phyloP scores from a whole-genome alignment of 2,113 vertebrate genomes.

The Gallinago undulata region DNA sequence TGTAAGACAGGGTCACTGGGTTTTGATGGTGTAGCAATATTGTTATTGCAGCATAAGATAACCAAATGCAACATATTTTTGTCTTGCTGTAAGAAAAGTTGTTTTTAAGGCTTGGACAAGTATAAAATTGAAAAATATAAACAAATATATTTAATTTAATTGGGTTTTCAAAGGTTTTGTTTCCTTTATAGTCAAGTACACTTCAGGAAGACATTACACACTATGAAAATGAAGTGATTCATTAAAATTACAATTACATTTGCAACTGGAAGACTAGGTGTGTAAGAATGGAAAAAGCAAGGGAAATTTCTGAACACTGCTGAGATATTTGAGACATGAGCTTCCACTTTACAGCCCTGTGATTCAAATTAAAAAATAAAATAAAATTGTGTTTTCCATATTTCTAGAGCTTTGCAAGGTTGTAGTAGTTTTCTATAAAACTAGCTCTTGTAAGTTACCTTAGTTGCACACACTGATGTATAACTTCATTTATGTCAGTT shows the following conservation, averaged over 20 bases:
- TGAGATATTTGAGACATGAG: background rate
- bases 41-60: background rate
- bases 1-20: background rate
- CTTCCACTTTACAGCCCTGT: background rate
- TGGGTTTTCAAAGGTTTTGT: background rate
- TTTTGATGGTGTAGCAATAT: background rate
- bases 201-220: background rate
- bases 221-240: background rate
- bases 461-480: fast-evolving
- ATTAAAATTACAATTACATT: background rate
- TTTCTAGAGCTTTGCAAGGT: background rate
- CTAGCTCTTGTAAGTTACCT: background rate
- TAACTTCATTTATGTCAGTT: background rate
- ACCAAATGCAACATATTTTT: background rate
- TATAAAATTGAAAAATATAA: background rate
- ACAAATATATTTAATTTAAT: background rate
- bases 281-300: background rate
- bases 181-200: background rate
- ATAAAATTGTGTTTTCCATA: background rate
- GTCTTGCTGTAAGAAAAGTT: background rate
- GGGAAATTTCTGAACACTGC: background rate
- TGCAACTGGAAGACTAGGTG: background rate
- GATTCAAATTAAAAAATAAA: background rate
- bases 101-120: background rate
- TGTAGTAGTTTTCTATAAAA: background rate